Percentiles rank a stretch among this genome's conserved stretches.
Evolutionary conservation across 2,797 vertebrate species (phyloP).

Genomic region (Lagodon rhomboides): DNA sequence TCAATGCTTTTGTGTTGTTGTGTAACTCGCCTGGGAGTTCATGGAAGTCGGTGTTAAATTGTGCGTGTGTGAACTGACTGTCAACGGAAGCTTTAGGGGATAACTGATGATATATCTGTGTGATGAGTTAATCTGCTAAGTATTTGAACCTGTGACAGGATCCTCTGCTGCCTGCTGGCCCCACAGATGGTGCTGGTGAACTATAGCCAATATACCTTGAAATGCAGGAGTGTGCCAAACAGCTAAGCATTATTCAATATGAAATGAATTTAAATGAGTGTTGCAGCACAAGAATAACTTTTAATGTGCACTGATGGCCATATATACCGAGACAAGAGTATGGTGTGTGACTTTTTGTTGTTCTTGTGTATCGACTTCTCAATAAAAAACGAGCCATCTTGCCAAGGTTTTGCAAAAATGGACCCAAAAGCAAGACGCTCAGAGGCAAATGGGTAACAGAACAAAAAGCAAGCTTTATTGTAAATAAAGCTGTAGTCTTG

Average conservation of each 20-base stretch:
- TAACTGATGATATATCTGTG: conserved; percentile 5
- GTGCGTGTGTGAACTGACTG: neutral
- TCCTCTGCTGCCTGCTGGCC: neutral
- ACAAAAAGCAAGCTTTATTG: too few relatives aligned
- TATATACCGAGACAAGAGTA: neutral
- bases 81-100: neutral
- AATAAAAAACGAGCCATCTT: too few relatives aligned
- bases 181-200: neutral
- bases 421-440: too few relatives aligned
- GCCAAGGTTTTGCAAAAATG: too few relatives aligned
- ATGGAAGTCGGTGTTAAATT: neutral
- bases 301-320: neutral
- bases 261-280: neutral
- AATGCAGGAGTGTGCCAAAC: neutral
- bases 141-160: conserved; percentile 10
- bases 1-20: neutral
- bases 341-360: neutral
- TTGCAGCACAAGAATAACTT: neutral
- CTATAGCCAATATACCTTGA: neutral
- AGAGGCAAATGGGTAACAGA: too few relatives aligned
- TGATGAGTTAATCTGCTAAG: conserved; percentile 7
- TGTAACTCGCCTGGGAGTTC: neutral
- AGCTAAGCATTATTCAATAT: neutral
- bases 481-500: too few relatives aligned
- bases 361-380: neutral